These are phyloP conservation scores for Rhinophrynus dorsalis DNA, from an alignment of 2,797 vertebrate genomes.

Conservation along the genomic window DNA sequence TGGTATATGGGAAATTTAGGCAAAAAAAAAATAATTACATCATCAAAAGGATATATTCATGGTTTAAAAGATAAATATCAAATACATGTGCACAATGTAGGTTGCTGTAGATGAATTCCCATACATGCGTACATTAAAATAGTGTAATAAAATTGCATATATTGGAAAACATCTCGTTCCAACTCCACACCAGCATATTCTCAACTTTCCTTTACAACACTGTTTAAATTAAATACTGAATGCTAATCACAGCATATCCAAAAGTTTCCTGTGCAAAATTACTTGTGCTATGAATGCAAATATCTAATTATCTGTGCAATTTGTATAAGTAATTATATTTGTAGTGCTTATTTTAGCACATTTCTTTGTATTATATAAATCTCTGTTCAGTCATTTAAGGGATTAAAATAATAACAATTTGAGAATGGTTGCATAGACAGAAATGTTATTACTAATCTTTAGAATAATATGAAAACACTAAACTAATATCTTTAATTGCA, in stretches of 20 bases:
- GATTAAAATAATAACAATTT: conserved; percentile 14
- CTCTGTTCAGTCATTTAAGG: not conserved
- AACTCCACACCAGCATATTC: too few relatives aligned
- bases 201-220: not conserved
- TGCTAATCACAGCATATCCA: not conserved
- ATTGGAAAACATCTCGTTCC: too few relatives aligned
- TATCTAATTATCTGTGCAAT: not conserved
- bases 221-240: not conserved
- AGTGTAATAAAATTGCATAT: too few relatives aligned
- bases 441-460: not conserved
- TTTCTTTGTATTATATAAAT: conserved; percentile 5
- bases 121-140: too few relatives aligned
- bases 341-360: conserved; percentile 3
- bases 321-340: not conserved
- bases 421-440: not conserved
- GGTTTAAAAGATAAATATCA: too few relatives aligned
- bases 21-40: too few relatives aligned
- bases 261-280: not conserved
- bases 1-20: too few relatives aligned
- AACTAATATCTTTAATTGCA: not conserved
- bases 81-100: too few relatives aligned
- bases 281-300: conserved; percentile 8
- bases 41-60: too few relatives aligned
- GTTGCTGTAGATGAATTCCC: too few relatives aligned
- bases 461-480: not conserved